A percentile compares a stretch with the other conserved stretches of the same genome.
Evolutionary conservation across 2,113 vertebrate species (phyloP).

Genomic region (Diphyllodes magnificus): DNA sequence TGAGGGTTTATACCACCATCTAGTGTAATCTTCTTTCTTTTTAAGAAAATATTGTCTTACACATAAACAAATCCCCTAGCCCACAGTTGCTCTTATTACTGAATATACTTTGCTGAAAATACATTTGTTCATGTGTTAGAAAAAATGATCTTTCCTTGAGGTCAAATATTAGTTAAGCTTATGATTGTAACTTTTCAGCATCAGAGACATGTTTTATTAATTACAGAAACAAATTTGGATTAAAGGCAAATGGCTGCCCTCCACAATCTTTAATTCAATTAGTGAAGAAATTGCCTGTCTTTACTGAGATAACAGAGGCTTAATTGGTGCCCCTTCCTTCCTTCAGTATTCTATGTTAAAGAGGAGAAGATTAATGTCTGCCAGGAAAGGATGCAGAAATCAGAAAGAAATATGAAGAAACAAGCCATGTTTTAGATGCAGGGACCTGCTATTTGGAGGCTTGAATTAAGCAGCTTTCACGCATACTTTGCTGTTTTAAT

Average conservation of each 20-base stretch:
- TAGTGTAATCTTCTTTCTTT: constrained; percentile 38
- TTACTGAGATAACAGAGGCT: neutral
- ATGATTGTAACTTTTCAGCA: neutral
- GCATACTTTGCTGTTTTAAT: neutral
- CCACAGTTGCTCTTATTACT: neutral
- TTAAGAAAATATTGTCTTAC: neutral
- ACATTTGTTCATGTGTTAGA: neutral
- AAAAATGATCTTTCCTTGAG: neutral
- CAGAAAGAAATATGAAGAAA: neutral
- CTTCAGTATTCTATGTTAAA: neutral
- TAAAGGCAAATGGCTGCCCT: neutral
- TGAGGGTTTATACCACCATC: constrained; percentile 50
- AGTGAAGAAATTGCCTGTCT: constrained; percentile 10
- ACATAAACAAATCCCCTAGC: neutral
- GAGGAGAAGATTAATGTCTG: neutral
- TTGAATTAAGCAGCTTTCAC: neutral
- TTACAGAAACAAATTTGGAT: constrained; percentile 16
- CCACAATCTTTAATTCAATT: constrained; percentile 19
- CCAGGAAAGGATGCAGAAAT: neutral
- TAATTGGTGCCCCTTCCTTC: constrained; percentile 18
- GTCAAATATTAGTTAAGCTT: neutral
- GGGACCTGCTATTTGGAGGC: neutral
- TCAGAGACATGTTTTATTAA: constrained; percentile 20
- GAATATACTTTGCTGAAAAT: neutral
- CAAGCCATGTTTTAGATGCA: neutral